Percentiles rank a stretch among this genome's conserved stretches.
Conservation (phyloP, 1,140 invertebrate genomes). For the Drosophila malerkotliana region DNA sequence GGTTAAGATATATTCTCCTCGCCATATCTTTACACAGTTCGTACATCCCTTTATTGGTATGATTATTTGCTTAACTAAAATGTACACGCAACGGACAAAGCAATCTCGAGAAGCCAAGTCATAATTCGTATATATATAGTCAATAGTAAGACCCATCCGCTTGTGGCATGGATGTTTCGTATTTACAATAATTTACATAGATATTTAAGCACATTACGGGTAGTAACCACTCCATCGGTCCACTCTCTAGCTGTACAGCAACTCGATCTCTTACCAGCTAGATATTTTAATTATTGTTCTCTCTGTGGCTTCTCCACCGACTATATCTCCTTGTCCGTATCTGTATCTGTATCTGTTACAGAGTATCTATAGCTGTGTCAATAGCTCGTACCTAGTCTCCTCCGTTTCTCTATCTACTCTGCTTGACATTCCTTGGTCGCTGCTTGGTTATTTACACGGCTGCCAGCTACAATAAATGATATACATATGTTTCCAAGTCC, state of each 20-base stretch:
- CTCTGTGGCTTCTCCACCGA: constrained; percentile 49
- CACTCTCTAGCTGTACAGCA: constrained; percentile 55
- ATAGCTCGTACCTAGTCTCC: constrained; percentile 10
- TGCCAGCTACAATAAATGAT: constrained; percentile 64
- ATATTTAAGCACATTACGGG: constrained; percentile 68
- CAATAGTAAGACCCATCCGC: constrained; percentile 24
- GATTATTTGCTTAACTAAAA: constrained; percentile 70
- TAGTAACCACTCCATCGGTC: constrained; percentile 38
- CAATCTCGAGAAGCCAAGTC: constrained; percentile 59
- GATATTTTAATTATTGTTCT: constrained; percentile 79
- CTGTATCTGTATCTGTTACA: constrained; percentile 25
- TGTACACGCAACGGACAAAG: constrained; percentile 67
- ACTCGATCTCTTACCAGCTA: constrained; percentile 49
- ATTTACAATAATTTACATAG: constrained; percentile 75
- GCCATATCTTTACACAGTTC: constrained; percentile 53
- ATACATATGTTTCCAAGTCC: constrained; percentile 80
- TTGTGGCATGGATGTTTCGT: constrained; percentile 14
- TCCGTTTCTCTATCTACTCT: constrained; percentile 5
- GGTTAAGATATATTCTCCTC: constrained; percentile 32
- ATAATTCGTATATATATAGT: constrained; percentile 50
- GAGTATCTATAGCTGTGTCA: not conserved
- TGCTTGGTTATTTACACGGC: constrained; percentile 71
- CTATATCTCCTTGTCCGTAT: not conserved
- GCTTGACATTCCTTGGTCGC: constrained; percentile 59
- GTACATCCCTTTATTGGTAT: constrained; percentile 42